phyloP scores from a whole-genome alignment of 1,140 invertebrate genomes.

The Reticulitermes speratus region DNA sequence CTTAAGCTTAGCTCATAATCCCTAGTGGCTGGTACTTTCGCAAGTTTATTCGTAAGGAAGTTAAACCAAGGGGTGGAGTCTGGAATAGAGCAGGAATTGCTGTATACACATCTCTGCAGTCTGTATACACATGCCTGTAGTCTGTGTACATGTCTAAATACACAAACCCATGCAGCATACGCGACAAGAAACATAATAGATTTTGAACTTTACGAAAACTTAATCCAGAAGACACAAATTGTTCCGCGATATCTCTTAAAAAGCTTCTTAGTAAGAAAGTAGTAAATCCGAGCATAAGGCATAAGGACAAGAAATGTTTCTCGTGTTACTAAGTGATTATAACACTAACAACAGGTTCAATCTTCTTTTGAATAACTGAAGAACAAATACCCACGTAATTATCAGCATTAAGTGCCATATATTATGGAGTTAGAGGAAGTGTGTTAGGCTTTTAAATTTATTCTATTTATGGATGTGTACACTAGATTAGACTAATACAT shows the following conservation, averaged over 20 bases:
- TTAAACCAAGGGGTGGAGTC: not conserved
- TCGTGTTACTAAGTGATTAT: not conserved
- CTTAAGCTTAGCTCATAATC: not conserved
- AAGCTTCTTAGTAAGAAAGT: not conserved
- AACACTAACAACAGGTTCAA: too few species aligned
- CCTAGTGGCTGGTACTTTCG: not conserved
- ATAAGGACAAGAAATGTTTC: not conserved
- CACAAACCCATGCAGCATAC: not conserved
- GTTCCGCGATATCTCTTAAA: not conserved
- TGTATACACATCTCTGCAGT: not conserved
- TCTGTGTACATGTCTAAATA: not conserved
- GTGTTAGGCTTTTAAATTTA: too few species aligned
- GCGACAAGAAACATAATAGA: constrained; percentile 7
- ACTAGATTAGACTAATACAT: too few species aligned
- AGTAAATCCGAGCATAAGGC: not conserved
- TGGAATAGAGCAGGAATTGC: not conserved
- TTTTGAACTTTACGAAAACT: not conserved
- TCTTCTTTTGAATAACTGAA: too few species aligned
- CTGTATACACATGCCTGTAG: not conserved
- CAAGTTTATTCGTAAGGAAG: not conserved
- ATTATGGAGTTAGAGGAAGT: too few species aligned
- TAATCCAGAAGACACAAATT: not conserved
- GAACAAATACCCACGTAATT: too few species aligned
- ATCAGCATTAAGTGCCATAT: too few species aligned
- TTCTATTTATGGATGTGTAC: too few species aligned